phyloP scores from a whole-genome alignment of 2,888 invertebrate genomes.

The Dynastes hyllus region DNA sequence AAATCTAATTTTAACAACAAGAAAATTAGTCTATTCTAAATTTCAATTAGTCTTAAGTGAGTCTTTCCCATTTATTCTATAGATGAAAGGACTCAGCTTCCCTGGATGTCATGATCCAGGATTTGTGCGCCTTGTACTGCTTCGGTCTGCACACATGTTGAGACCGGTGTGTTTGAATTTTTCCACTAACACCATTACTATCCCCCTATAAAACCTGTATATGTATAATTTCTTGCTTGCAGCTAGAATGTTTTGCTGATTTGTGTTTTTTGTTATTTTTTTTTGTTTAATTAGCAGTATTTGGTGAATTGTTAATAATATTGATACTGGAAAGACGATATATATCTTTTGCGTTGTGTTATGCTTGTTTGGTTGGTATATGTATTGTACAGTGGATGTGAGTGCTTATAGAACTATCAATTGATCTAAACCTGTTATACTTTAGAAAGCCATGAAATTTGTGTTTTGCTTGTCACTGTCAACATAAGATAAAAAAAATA shows the following conservation, averaged over 20 bases:
- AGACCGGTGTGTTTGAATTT: conserved; percentile 88
- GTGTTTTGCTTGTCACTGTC: too few relatives aligned
- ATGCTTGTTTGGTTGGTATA: background rate
- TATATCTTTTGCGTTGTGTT: background rate
- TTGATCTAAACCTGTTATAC: too few relatives aligned
- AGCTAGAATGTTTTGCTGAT: too few relatives aligned
- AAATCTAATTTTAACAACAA: background rate
- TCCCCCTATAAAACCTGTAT: conserved; percentile 6
- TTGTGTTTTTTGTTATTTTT: background rate
- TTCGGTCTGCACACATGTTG: conserved; percentile 96
- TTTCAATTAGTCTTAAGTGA: conserved; percentile 14
- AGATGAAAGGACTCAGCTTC: conserved; percentile 97
- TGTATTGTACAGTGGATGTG: too few relatives aligned
- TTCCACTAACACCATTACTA: conserved; percentile 55
- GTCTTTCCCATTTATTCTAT: conserved; percentile 65
- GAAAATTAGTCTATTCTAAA: background rate
- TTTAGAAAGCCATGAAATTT: too few relatives aligned
- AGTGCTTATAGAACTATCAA: too few relatives aligned
- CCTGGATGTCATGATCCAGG: conserved; percentile 96
- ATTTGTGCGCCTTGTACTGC: conserved; percentile 96
- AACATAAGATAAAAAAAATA: too few relatives aligned
- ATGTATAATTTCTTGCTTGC: too few relatives aligned
- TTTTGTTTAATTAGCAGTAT: background rate
- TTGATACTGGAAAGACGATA: background rate
- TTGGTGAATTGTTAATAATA: background rate